Evolutionary conservation across 1,140 invertebrate species (phyloP).

Genomic region (Hypothenemus hampei): DNA sequence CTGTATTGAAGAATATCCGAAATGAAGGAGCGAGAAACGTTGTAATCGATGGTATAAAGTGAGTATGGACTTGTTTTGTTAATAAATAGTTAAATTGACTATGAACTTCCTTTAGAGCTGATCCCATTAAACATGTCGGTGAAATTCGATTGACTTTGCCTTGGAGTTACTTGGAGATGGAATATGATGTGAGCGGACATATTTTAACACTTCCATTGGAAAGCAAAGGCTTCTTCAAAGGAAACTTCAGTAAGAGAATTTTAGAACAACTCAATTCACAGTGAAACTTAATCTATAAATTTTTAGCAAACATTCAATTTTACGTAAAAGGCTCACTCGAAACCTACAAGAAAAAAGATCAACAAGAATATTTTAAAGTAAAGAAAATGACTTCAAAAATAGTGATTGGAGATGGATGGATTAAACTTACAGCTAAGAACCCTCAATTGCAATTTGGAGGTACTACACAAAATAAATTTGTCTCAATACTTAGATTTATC

Average conservation of each 20-base stretch:
- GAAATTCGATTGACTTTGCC: constrained; percentile 56
- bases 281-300: background rate
- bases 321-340: constrained; percentile 45
- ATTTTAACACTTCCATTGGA: constrained; percentile 60
- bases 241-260: constrained; percentile 65
- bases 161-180: constrained; percentile 53
- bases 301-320: constrained; percentile 40
- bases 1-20: constrained; percentile 59
- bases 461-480: constrained; percentile 27
- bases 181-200: constrained; percentile 63
- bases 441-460: constrained; percentile 46
- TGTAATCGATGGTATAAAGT: constrained; percentile 60
- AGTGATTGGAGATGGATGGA: constrained; percentile 55
- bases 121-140: constrained; percentile 56
- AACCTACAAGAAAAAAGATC: constrained; percentile 53
- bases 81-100: background rate
- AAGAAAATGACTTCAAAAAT: constrained; percentile 58
- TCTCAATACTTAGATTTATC: too few species aligned
- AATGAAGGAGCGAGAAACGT: constrained; percentile 57
- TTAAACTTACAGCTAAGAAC: constrained; percentile 50
- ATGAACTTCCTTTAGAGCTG: constrained; percentile 47
- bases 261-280: background rate
- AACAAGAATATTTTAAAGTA: constrained; percentile 54
- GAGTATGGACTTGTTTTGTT: constrained; percentile 36
- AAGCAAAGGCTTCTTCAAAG: constrained; percentile 59